phyloP scores from a whole-genome alignment of 2,797 vertebrate species.

The Hyperoplus lanceolatus region DNA sequence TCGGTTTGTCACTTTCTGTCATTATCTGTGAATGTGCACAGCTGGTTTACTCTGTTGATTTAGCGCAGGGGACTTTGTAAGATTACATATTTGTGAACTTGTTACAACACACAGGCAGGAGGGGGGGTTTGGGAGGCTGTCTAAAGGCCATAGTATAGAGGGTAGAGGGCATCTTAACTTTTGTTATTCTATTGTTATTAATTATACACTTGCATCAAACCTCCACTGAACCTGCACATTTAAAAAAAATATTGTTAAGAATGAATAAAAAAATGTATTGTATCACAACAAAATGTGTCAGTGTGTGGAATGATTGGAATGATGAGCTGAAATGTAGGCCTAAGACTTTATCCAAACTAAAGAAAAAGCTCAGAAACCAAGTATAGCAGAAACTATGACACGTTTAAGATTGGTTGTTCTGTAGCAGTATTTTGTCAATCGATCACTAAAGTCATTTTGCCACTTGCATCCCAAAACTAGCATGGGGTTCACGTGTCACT shows the following conservation, averaged over 20 bases:
- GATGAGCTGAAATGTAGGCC: no score
- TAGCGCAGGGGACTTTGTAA: conserved; percentile 62
- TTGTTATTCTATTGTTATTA: conserved; percentile 5
- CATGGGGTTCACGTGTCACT: not conserved
- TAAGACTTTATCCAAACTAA: no score
- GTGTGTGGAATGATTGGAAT: no score
- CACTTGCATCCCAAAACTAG: no score
- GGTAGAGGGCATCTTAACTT: conserved; percentile 39
- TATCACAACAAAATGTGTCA: no score
- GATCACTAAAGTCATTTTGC: no score
- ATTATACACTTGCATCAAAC: not conserved
- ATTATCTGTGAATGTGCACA: conserved; percentile 23
- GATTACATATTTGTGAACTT: conserved; percentile 62
- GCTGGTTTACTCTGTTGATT: conserved; percentile 48
- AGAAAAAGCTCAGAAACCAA: no score
- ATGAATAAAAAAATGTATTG: no score
- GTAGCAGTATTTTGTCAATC: not conserved
- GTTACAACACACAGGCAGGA: conserved; percentile 58
- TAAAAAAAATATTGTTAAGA: no score
- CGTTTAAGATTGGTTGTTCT: not conserved
- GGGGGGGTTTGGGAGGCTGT: not conserved
- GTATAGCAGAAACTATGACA: no score
- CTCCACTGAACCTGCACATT: no score
- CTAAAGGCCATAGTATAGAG: conserved; percentile 14
- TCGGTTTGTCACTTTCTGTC: conserved; percentile 17